Conservation (phyloP, 2,113 vertebrate species). For the Tachuris rubrigastra region DNA sequence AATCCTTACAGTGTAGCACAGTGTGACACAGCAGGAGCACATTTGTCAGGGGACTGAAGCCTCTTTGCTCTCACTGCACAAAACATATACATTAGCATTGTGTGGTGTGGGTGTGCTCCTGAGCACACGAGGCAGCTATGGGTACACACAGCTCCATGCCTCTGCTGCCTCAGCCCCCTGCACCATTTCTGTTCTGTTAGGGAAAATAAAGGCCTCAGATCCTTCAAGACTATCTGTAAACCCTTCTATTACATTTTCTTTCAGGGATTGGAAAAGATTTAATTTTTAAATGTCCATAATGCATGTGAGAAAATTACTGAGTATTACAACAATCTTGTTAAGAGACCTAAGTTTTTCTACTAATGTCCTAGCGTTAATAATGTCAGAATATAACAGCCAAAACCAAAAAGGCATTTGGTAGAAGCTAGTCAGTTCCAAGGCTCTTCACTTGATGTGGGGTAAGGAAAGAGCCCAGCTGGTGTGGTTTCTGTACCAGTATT, state of each 20-base stretch:
- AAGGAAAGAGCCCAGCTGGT: background rate
- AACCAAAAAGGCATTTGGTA: background rate
- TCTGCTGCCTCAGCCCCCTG: background rate
- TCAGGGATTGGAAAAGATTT: background rate
- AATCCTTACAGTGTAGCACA: constrained; percentile 62
- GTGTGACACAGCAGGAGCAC: constrained; percentile 59
- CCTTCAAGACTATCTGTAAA: background rate
- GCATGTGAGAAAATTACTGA: background rate
- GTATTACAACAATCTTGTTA: background rate
- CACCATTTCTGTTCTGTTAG: background rate
- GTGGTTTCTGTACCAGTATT: background rate
- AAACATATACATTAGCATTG: constrained; percentile 49
- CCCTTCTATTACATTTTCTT: background rate
- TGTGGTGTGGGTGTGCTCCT: constrained; percentile 23
- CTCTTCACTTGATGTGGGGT: background rate
- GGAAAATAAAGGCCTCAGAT: background rate
- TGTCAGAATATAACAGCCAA: background rate
- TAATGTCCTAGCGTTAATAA: background rate
- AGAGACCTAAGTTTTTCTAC: background rate
- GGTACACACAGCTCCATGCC: background rate
- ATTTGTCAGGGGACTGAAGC: constrained; percentile 47
- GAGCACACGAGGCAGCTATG: background rate
- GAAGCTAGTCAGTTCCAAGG: background rate
- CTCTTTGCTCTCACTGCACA: constrained; percentile 24
- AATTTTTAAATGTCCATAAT: background rate